Evolutionary conservation across 2,888 invertebrate species (phyloP).

Genomic region (Sinotaia quadrata): DNA sequence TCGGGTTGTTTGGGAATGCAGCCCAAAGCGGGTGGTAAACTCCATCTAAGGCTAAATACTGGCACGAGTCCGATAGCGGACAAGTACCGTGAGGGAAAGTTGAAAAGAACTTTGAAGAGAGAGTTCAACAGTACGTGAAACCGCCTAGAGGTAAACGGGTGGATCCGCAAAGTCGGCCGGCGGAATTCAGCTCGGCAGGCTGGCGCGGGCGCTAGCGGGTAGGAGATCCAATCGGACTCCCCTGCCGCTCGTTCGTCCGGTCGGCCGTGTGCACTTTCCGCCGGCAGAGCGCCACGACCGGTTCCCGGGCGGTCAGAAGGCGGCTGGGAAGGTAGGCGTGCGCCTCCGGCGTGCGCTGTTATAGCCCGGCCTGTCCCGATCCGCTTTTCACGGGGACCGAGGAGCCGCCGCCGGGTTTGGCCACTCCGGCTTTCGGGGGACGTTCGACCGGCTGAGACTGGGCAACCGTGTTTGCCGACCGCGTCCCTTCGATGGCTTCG

Average conservation of each 20-base stretch:
- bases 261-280: constrained; percentile 9
- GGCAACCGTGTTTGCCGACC: constrained; percentile 18
- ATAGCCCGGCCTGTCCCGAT: constrained; percentile 11
- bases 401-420: constrained; percentile 10
- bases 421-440: constrained; percentile 1
- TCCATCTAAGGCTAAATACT: constrained; percentile 77
- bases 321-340: background rate
- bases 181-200: constrained; percentile 15
- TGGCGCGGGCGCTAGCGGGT: background rate
- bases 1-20: constrained; percentile 78
- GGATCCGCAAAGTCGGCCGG: constrained; percentile 60
- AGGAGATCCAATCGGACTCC: background rate
- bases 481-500: background rate
- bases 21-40: constrained; percentile 79
- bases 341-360: background rate
- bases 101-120: constrained; percentile 79
- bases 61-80: constrained; percentile 79
- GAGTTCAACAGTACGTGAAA: constrained; percentile 78
- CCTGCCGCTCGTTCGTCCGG: background rate
- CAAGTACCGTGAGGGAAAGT: constrained; percentile 82
- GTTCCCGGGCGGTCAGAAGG: constrained; percentile 12
- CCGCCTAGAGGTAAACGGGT: constrained; percentile 74
- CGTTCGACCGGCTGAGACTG: constrained; percentile 13
- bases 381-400: constrained; percentile 7
- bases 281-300: constrained; percentile 12